Conservation (phyloP, 2,888 invertebrate genomes). For the Pocota personata region DNA sequence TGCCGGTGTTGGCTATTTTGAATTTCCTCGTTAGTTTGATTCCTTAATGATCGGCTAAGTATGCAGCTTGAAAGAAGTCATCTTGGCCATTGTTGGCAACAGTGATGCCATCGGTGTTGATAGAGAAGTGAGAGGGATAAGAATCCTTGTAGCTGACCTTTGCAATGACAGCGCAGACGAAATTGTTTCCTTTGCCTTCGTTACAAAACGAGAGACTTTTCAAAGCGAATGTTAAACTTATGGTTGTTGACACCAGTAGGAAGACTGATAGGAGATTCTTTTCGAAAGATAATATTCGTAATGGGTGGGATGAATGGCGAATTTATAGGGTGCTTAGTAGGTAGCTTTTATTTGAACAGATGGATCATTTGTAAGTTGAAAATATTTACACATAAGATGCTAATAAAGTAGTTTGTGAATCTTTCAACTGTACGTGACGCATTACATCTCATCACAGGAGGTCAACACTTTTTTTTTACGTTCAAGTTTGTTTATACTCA, state of each 20-base stretch:
- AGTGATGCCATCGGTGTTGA: not conserved
- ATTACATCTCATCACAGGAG: not conserved
- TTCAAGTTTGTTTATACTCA: not conserved
- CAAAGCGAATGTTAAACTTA: not conserved
- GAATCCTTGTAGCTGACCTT: not conserved
- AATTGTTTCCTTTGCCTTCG: not conserved
- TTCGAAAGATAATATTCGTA: not conserved
- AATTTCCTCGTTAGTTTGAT: not conserved
- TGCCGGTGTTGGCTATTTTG: not conserved
- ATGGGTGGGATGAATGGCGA: not conserved
- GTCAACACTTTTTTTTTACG: not conserved
- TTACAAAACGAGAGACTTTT: not conserved
- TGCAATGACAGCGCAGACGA: conserved; percentile 7
- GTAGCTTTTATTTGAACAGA: not conserved
- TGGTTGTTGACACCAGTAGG: not conserved
- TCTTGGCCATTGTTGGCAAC: not conserved
- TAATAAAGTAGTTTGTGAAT: not conserved
- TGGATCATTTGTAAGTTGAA: not conserved
- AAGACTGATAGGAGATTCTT: not conserved
- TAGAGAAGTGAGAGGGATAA: not conserved
- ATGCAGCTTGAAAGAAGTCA: not conserved
- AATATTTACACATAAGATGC: not conserved
- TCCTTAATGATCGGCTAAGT: not conserved
- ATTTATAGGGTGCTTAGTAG: not conserved
- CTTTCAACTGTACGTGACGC: not conserved